phyloP scores from a whole-genome alignment of 2,797 vertebrate species.

The Mus caroli region DNA sequence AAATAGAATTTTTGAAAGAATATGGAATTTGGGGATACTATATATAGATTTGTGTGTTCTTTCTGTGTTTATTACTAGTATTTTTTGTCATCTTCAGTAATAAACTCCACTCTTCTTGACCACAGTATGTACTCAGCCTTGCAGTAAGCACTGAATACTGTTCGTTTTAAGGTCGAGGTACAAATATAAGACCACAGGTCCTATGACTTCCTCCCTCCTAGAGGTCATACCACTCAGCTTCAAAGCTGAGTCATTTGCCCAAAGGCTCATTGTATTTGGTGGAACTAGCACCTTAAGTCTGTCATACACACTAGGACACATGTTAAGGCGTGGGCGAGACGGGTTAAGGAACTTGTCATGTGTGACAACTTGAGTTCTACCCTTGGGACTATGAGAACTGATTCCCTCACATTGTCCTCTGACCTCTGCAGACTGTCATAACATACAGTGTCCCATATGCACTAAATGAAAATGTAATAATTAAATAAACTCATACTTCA shows the following conservation, averaged over 20 bases:
- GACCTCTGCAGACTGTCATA: not conserved
- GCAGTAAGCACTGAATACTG: not conserved
- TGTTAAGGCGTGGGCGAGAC: not conserved
- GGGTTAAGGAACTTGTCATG: too few relatives aligned
- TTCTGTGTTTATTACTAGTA: constrained; percentile 46
- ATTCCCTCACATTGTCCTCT: not conserved
- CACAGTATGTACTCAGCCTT: not conserved
- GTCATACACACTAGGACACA: constrained; percentile 7
- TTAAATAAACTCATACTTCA: not conserved
- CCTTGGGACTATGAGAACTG: not conserved
- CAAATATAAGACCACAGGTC: not conserved
- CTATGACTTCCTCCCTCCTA: constrained; percentile 5
- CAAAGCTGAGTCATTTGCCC: constrained; percentile 33
- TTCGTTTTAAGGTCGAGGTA: constrained; percentile 1
- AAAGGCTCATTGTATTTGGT: not conserved
- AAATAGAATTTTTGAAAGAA: constrained; percentile 61
- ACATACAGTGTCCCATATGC: not conserved
- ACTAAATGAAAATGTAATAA: not conserved
- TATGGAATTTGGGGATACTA: constrained; percentile 41
- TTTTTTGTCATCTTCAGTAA: constrained; percentile 56
- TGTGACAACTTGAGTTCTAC: not conserved
- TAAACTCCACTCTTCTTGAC: constrained; percentile 54
- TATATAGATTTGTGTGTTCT: constrained; percentile 9
- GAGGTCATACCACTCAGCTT: constrained; percentile 21
- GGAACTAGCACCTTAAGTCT: not conserved